Evolutionary conservation across 1,140 invertebrate genomes (phyloP), one percentile per base, ranked within the genome.

Genomic region (Neodiprion virginianus): DNA sequence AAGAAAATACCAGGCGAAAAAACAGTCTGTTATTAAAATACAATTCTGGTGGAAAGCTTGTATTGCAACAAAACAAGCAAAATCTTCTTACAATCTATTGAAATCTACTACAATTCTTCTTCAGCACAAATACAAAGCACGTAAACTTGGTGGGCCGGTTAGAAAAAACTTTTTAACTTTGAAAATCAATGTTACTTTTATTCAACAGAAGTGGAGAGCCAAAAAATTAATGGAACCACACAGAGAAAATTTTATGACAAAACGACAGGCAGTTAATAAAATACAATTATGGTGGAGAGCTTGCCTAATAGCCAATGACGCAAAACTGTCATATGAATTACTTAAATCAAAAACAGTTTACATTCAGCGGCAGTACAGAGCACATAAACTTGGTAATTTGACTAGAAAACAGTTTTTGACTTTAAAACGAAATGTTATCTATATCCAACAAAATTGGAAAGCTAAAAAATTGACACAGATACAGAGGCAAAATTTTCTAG

Each of bases 211-310:
- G 77, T 90, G 89, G 83, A 85, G 87, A 79, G 82, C 67, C 87
- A 85, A 79, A 78, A 82, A 72, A 71, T 80, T 23, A 80, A 69
- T 72, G 72, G 81, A 70, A 78, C 77, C 66, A 14, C 8, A 50
- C 48, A 12, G 28, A 23, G 12, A 48, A 72, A 28, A 74, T 75
- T 77, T 77, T 10, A 49, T 17, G n/a, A 28, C 0, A 14, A 28
- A 70, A n/a, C 72, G 78, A 48, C n/a, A 68, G 50, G 85, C 87
- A 0, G 85, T 85, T 7, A 77, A 80, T 23, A 87, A 83, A 73
- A 89, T 91, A 73, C 90, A 91, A 76, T 78, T 48, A 3, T 85
- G 86, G 76, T 91, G 88, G 82, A 85, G 84, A 80, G 87, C 87
- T 23, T 76, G 83, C 66, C n/a, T 79, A 77, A 5, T 78, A 72